Evolutionary conservation across 2,888 invertebrate genomes (phyloP).

Genomic region (Lasioglossum calceatum): DNA sequence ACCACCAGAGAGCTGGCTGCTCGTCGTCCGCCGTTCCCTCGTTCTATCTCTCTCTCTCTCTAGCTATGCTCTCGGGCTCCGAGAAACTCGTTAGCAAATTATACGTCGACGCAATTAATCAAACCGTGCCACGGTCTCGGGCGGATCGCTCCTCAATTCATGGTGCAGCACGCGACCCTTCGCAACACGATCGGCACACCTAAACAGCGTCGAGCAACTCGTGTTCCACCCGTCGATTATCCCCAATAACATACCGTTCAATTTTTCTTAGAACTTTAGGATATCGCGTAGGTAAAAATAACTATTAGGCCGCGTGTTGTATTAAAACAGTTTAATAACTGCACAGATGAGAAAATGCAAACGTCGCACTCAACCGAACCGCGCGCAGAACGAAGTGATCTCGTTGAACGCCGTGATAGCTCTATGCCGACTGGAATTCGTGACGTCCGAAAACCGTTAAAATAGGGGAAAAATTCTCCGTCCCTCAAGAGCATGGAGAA

Average conservation of each 20-base stretch:
- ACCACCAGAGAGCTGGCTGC: slow-evolving; percentile 19
- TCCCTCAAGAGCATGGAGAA: too few relatives aligned
- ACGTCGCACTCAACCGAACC: too few relatives aligned
- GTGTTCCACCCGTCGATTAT: background rate
- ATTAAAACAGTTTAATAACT: too few relatives aligned
- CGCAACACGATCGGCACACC: background rate
- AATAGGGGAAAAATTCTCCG: too few relatives aligned
- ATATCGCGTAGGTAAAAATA: too few relatives aligned
- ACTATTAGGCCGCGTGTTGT: too few relatives aligned
- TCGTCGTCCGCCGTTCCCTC: background rate
- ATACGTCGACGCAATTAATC: slow-evolving; percentile 33
- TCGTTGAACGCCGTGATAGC: too few relatives aligned
- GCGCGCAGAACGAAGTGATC: too few relatives aligned
- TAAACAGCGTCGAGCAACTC: background rate
- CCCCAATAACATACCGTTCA: background rate
- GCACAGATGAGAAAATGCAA: too few relatives aligned
- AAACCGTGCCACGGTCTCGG: background rate
- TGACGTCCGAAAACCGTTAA: too few relatives aligned
- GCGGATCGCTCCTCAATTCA: background rate
- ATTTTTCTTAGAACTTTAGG: background rate
- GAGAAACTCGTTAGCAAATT: slow-evolving; percentile 37
- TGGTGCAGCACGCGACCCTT: background rate
- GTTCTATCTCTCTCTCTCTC: background rate
- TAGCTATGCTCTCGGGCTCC: background rate
- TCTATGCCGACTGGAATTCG: too few relatives aligned